These are phyloP conservation scores for Lepus americanus DNA, from an alignment of 2,113 vertebrate genomes.

Conservation along the genomic window DNA sequence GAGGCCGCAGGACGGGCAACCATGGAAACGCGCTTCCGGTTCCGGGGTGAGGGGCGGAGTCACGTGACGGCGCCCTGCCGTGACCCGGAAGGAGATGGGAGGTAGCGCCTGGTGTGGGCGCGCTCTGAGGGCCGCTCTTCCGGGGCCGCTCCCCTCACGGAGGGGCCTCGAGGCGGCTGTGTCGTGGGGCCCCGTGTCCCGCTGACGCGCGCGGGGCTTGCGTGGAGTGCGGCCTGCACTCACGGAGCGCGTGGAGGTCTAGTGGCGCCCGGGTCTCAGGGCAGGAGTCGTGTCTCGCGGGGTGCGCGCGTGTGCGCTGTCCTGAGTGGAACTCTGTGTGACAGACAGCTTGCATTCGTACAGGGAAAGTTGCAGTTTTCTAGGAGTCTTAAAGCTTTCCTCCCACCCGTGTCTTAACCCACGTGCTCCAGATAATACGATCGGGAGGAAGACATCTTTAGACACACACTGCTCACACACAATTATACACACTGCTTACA, in stretches of 20 bases:
- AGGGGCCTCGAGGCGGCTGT: neutral
- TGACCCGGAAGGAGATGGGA: neutral
- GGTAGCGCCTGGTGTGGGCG: too few species aligned
- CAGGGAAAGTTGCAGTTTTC: neutral
- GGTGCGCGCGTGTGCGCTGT: neutral
- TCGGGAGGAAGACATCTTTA: fast-evolving
- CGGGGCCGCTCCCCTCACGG: fast-evolving
- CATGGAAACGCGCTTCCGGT: neutral
- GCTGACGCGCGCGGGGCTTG: too few species aligned
- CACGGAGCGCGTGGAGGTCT: neutral
- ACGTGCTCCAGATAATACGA: neutral
- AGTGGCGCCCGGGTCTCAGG: neutral
- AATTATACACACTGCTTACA: fast-evolving
- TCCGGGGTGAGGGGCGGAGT: fast-evolving
- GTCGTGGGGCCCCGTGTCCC: neutral
- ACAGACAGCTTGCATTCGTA: neutral
- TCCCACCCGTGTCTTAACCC: neutral
- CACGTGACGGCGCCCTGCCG: neutral
- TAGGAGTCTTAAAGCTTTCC: neutral
- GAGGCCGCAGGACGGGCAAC: neutral
- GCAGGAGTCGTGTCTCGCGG: neutral
- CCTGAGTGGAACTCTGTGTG: neutral
- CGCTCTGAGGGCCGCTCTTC: too few species aligned
- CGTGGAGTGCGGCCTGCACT: neutral
- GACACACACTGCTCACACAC: neutral